Percentiles rank a stretch among this genome's conserved stretches.
These are phyloP conservation scores for Panthera tigris DNA, from an alignment of 2,113 vertebrate species.

Conservation along the genomic window DNA sequence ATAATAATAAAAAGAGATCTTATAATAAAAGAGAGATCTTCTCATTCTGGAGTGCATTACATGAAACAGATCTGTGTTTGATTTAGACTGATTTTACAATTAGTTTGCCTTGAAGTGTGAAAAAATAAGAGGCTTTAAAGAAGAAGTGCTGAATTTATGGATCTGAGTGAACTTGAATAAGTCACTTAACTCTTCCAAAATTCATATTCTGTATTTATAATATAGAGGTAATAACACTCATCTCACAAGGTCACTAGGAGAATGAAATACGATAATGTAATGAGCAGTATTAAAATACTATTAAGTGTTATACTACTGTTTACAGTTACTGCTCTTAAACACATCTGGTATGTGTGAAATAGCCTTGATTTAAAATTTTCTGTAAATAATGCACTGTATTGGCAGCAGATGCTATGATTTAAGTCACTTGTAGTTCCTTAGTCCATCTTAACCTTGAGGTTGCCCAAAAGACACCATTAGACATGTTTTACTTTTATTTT, in stretches of 20 bases:
- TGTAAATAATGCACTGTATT: neutral
- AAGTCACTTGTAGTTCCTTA: neutral
- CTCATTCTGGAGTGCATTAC: neutral
- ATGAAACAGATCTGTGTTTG: neutral
- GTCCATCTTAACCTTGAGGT: neutral
- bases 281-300: neutral
- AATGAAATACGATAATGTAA: conserved; percentile 8
- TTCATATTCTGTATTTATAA: neutral
- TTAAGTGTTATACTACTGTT: neutral
- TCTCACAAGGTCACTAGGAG: neutral
- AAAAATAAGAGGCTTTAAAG: neutral
- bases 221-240: neutral
- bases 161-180: neutral
- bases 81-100: neutral
- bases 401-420: neutral
- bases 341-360: neutral
- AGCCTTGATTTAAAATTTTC: neutral
- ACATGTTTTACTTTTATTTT: conserved; percentile 6
- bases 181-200: neutral
- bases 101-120: neutral
- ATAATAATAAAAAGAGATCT: neutral
- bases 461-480: neutral
- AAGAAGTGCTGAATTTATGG: neutral
- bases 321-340: neutral
- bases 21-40: neutral